Conservation (phyloP, 2,113 vertebrate genomes). For the Archocentrus centrarchus region DNA sequence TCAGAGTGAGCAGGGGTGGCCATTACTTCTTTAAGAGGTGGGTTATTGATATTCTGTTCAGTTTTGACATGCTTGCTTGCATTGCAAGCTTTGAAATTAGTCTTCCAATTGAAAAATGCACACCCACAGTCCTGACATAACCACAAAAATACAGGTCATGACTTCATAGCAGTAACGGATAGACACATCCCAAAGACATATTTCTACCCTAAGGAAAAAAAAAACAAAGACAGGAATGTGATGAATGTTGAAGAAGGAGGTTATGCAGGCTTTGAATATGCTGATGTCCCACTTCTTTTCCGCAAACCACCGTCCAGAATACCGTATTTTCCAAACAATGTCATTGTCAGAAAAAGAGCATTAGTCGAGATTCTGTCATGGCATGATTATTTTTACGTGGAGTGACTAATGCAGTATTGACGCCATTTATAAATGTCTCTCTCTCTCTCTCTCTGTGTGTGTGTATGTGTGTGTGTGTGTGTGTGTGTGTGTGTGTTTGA, state of each 20-base stretch:
- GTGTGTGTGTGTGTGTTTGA: not conserved
- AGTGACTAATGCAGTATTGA: conserved; percentile 1
- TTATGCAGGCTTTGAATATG: conserved; percentile 9
- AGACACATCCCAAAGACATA: not conserved
- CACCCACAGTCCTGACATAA: conserved; percentile 17
- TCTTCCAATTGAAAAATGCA: conserved; percentile 54
- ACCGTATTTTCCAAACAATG: not conserved
- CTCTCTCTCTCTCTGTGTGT: not conserved
- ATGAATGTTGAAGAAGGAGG: not conserved
- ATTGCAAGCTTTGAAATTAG: conserved; percentile 74
- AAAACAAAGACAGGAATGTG: not conserved
- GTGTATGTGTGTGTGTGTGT: not conserved
- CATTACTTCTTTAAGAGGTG: conserved; percentile 70
- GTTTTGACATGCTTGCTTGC: conserved; percentile 73
- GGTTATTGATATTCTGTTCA: conserved; percentile 78
- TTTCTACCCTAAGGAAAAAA: not conserved
- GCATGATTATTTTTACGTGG: not conserved
- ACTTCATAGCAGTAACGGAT: not conserved
- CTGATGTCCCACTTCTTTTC: not conserved
- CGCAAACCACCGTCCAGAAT: not conserved
- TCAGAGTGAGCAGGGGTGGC: conserved; percentile 66
- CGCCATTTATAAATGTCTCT: not conserved
- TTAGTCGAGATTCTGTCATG: not conserved
- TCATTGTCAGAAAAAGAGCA: not conserved
- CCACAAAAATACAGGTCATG: not conserved